Conservation (phyloP, 2,113 vertebrate genomes). For the Heloderma charlesbogerti region DNA sequence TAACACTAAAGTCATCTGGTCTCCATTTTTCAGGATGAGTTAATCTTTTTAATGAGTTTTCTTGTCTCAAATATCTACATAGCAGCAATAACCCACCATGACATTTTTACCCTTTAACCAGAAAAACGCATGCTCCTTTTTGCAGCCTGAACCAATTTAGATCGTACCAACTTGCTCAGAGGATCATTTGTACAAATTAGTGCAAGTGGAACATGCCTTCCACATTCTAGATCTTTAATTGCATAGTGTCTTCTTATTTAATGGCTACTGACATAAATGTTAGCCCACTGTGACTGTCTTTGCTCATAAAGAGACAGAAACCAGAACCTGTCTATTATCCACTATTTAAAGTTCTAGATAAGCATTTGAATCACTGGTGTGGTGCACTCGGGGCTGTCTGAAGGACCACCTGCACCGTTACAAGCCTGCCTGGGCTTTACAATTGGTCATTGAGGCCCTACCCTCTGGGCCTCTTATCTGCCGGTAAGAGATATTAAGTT, state of each 20-base stretch:
- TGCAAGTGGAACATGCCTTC: neutral
- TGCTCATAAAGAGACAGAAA: neutral
- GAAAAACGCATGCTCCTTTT: neutral
- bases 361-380: neutral
- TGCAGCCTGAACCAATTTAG: neutral
- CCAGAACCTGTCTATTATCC: neutral
- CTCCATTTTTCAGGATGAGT: slow-evolving; percentile 17
- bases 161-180: neutral
- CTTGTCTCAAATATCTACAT: neutral
- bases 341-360: neutral
- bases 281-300: neutral
- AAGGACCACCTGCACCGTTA: too few species aligned
- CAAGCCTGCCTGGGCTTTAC: too few species aligned
- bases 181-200: neutral
- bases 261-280: neutral
- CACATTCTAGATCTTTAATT: neutral
- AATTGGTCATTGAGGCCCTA: neutral
- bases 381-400: neutral
- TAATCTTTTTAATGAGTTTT: slow-evolving; percentile 24
- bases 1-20: neutral
- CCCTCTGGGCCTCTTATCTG: too few species aligned
- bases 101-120: slow-evolving; percentile 9
- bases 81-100: slow-evolving; percentile 1
- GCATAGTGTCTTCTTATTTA: neutral
- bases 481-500: too few species aligned